These are phyloP conservation scores for Machaerirhynchus nigripectus DNA, from an alignment of 2,113 vertebrate species.

Conservation along the genomic window DNA sequence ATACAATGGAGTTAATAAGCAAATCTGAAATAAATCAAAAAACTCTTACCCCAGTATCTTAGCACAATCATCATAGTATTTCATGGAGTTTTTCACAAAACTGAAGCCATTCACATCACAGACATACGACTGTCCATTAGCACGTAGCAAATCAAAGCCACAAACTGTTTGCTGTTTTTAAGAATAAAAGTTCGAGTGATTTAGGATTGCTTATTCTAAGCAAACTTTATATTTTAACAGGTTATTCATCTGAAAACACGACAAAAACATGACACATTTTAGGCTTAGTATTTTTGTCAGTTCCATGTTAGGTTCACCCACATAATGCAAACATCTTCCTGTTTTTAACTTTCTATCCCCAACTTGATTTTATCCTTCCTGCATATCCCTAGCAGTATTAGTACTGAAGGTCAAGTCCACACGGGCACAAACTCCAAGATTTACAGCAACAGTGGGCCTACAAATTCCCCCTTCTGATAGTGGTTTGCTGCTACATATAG, in stretches of 20 bases:
- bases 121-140: slow-evolving; percentile 91
- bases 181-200: slow-evolving; percentile 38
- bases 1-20: not conserved
- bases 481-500: not conserved
- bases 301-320: not conserved
- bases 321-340: not conserved
- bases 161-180: slow-evolving; percentile 88
- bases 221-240: not conserved
- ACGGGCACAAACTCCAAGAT: not conserved
- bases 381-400: not conserved
- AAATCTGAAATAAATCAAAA: not conserved
- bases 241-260: not conserved
- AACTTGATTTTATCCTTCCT: not conserved
- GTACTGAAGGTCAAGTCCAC: not conserved
- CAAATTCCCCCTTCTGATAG: not conserved
- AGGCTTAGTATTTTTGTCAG: not conserved
- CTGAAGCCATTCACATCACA: slow-evolving; percentile 93
- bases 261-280: not conserved
- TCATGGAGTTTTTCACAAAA: slow-evolving; percentile 94
- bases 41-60: slow-evolving; percentile 88
- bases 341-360: not conserved
- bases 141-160: slow-evolving; percentile 89
- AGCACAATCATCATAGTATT: slow-evolving; percentile 92
- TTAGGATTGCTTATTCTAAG: not conserved
- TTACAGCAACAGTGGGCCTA: not conserved